Percentiles rank a stretch among this genome's conserved stretches.
phyloP scores from a whole-genome alignment of 2,113 vertebrate genomes.

The Cynocephalus volans region DNA sequence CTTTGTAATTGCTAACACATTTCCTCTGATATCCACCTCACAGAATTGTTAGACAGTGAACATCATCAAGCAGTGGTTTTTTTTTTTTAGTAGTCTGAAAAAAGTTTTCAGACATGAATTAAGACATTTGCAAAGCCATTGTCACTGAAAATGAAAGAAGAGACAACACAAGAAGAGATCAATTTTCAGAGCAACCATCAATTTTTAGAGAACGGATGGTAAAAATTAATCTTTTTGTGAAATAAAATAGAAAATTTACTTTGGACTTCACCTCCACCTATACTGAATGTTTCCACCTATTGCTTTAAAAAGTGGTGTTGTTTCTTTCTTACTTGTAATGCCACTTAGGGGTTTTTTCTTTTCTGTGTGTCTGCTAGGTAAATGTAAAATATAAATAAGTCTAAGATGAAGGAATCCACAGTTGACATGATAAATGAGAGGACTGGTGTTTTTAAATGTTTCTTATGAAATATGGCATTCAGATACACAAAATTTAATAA shows the following conservation, averaged over 20 bases:
- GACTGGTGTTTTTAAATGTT: neutral
- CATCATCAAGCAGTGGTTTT: slow-evolving; percentile 49
- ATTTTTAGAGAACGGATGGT: slow-evolving; percentile 74
- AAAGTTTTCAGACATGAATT: slow-evolving; percentile 74
- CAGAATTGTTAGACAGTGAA: slow-evolving; percentile 55
- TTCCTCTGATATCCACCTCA: slow-evolving; percentile 80
- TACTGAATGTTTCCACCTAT: neutral
- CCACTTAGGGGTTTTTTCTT: neutral
- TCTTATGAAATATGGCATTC: neutral
- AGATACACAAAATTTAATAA: neutral
- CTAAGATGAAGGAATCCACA: neutral
- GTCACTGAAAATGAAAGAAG: slow-evolving; percentile 76
- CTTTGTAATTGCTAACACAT: slow-evolving; percentile 83
- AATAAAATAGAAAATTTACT: slow-evolving; percentile 71
- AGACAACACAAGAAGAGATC: neutral
- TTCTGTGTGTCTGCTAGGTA: neutral
- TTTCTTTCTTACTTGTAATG: slow-evolving; percentile 36
- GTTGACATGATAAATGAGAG: slow-evolving; percentile 22
- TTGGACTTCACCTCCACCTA: slow-evolving; percentile 79
- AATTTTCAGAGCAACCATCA: slow-evolving; percentile 66
- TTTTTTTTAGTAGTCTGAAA: slow-evolving; percentile 36
- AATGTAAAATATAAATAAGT: slow-evolving; percentile 52
- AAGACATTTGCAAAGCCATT: slow-evolving; percentile 80
- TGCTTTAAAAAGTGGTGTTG: neutral
- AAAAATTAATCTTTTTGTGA: slow-evolving; percentile 60